A percentile compares a stretch with the other conserved stretches of the same genome.
Evolutionary conservation across 2,797 vertebrate genomes (phyloP).

Genomic region (Varecia variegata): DNA sequence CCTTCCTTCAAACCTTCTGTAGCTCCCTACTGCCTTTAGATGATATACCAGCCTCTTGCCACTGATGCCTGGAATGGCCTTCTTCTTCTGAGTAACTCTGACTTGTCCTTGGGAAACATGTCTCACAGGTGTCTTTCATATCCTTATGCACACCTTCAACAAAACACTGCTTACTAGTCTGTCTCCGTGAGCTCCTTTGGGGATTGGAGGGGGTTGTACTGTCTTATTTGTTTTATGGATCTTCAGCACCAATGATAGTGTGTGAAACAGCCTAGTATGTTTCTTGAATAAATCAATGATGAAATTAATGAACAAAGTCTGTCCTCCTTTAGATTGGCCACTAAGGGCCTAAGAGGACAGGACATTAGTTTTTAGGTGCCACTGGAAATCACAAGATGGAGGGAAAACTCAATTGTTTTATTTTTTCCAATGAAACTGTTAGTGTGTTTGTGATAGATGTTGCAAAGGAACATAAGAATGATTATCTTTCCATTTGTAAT

Average conservation of each 20-base stretch:
- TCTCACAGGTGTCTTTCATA: background rate
- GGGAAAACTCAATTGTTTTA: background rate
- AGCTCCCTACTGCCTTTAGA: background rate
- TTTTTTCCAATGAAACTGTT: background rate
- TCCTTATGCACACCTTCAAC: background rate
- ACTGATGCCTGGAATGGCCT: background rate
- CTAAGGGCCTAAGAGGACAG: background rate
- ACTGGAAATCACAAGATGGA: background rate
- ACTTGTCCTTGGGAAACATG: background rate
- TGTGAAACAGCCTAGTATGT: background rate
- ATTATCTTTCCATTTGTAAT: constrained; percentile 29
- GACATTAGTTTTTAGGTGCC: background rate
- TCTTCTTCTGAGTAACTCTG: background rate
- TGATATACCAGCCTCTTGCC: background rate
- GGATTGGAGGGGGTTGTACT: background rate
- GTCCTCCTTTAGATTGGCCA: background rate
- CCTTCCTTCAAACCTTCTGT: background rate
- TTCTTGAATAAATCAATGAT: background rate
- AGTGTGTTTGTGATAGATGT: background rate
- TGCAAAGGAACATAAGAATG: background rate
- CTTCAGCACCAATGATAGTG: background rate
- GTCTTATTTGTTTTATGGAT: background rate
- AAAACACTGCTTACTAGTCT: background rate
- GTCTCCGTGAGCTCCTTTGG: background rate
- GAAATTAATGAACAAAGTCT: background rate